Base-by-base conservation (phyloP, 2,113 vertebrate species). In the Lamprologus callipterus region DNA sequence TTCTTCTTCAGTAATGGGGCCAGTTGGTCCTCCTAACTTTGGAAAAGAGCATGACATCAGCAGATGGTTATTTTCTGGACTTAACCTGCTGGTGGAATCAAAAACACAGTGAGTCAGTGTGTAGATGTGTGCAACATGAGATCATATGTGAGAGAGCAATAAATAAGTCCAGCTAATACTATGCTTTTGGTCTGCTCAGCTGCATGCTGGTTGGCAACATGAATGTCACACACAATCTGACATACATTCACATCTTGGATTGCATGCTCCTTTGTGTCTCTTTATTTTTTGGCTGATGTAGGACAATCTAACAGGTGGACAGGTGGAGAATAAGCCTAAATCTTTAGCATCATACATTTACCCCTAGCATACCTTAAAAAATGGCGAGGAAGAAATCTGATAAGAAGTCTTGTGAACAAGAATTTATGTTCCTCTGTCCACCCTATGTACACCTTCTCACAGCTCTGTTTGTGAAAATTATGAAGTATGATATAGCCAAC, bases 1-100 rank as follows among this genome's bases (percentile, higher is more conserved):
- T 94, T 87, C 84, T 21, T 60, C 68, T 51, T 55, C 10, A 11
- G 57, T 89, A 91, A 91, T 84, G 87, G 33, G 60, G 81, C 83
- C 80, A 54, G 63, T 78, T 73, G 16, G 70, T 75, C 63, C 83
- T 84, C 70, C 70, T 58, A 81, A 92, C 81, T 86, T 80, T 57
- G 81, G 73, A 88, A 88, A 85, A 42, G 75, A 58, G 82, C 70
- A 90, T 94, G 89, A 94, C 87, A 57, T 95, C 93, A 92, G 81
- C 26, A 10, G 21, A 6, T 53, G 68, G 88, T 81, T 91, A 80
- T 87, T 92, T 90, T 87, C 84, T 88, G 68, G 83, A 88, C 79
- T 86, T 83, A 85, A 89, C 81, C 90, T 86, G 80, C 65, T 81
- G 86, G 90, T 91, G 90, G 81, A 93, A 63, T 87, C 92, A 88